These are phyloP conservation scores for Rambutsinella grinnellia DNA, from an alignment of 2,888 invertebrate genomes.

Conservation along the genomic window DNA sequence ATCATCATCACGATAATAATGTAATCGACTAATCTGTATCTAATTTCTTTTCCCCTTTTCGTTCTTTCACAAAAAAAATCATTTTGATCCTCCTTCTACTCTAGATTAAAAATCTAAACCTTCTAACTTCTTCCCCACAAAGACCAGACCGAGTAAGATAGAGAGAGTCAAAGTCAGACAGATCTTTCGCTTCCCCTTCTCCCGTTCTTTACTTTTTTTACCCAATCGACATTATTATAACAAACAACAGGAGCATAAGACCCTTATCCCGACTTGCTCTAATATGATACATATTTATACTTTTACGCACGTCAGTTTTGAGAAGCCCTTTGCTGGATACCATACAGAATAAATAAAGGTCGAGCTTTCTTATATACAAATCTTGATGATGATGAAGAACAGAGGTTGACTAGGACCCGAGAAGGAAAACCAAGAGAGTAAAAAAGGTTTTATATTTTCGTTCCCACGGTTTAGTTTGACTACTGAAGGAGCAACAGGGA, in stretches of 20 bases:
- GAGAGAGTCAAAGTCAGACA: not conserved
- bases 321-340: not conserved
- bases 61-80: not conserved
- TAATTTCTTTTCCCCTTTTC: slow-evolving; percentile 38
- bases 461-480: slow-evolving; percentile 57
- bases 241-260: slow-evolving; percentile 6
- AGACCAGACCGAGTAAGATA: not conserved
- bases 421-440: slow-evolving; percentile 12
- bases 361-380: slow-evolving; percentile 13
- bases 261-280: not conserved
- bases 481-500: slow-evolving; percentile 50
- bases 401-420: not conserved
- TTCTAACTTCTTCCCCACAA: not conserved
- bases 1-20: slow-evolving; percentile 23
- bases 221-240: slow-evolving; percentile 37
- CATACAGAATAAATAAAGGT: slow-evolving; percentile 26
- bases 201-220: not conserved
- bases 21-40: slow-evolving; percentile 31
- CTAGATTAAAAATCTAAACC: not conserved
- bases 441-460: slow-evolving; percentile 60
- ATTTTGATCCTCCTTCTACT: not conserved
- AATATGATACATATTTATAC: not conserved
- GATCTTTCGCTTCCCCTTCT: slow-evolving; percentile 3
- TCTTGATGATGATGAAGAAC: slow-evolving; percentile 5
- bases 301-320: slow-evolving; percentile 12